phyloP scores from a whole-genome alignment of 1,140 invertebrate species.

The Stegodyphus mimosarum region DNA sequence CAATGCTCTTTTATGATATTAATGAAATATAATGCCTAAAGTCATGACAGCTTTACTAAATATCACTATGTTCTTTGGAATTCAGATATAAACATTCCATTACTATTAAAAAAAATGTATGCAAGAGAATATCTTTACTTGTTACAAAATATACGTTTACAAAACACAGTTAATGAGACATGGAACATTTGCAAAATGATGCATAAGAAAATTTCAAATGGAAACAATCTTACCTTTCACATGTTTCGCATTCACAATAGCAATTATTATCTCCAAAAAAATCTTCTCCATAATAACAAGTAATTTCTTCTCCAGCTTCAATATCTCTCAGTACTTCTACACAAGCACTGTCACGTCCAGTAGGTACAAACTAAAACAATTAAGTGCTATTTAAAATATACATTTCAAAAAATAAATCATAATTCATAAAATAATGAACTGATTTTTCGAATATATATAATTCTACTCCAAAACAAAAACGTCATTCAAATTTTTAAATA shows the following conservation, averaged over 20 bases:
- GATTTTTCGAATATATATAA: too few species aligned
- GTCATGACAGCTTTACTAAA: too few species aligned
- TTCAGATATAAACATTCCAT: too few species aligned
- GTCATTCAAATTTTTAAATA: too few species aligned
- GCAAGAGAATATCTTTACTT: too few species aligned
- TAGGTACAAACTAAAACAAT: conserved; percentile 83
- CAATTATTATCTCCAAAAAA: conserved; percentile 98
- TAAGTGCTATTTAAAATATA: neutral
- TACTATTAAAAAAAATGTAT: too few species aligned
- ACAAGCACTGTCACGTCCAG: conserved; percentile 94
- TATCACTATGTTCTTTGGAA: too few species aligned
- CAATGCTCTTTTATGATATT: too few species aligned
- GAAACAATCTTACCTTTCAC: conserved; percentile 78
- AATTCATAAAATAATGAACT: too few species aligned
- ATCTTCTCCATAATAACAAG: conserved; percentile 98
- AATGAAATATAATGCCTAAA: too few species aligned
- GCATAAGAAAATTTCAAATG: neutral
- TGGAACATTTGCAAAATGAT: neutral
- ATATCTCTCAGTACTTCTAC: conserved; percentile 97
- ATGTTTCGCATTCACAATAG: conserved; percentile 98
- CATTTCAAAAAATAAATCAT: neutral
- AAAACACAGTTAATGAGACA: neutral
- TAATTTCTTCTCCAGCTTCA: conserved; percentile 95
- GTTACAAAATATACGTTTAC: too few species aligned
- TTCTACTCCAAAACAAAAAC: too few species aligned